Base-by-base conservation (phyloP, 2,888 invertebrate genomes). In the Sepioteuthis lessoniana region DNA sequence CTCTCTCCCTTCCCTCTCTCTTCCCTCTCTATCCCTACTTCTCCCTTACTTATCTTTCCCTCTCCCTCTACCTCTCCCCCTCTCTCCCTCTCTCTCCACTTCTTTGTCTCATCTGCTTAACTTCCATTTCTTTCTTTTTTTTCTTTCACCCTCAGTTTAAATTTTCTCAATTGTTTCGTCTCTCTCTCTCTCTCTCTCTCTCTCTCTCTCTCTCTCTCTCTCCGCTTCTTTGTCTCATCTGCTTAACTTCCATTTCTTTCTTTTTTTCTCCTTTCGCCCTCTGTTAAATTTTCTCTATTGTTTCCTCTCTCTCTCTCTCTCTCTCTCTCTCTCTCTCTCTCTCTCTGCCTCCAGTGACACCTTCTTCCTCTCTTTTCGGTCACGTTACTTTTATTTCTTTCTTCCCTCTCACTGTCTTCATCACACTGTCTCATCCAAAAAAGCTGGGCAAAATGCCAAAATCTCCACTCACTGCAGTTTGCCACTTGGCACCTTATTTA, bases 401-500 rank as follows among this genome's bases (percentile, higher is more conserved):
- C 19, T 13, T n/a, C 13, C 16, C 76, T 10, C n/a, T 35, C n/a
- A 16, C 19, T 13, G 10, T 35, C n/a, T 19, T 16, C n/a, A n/a
- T 76, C n/a, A n/a, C n/a, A 35, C 31, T 76, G n/a, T 76, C 76
- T 76, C n/a, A 25, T 76, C n/a, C 76, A 13, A 76, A n/a, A 76
- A n/a, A n/a, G 0, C 4, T 8, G 4, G 76, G 76, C 35, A 76
- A n/a, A n/a, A 35, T 76, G 76, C 76, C 76, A 76, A 76, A 13
- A 76, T 76, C n/a, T 76, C n/a, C 3, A 35, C 76, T 35, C 76
- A 16, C 76, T 13, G 76, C 76, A 76, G 16, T 76, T 76, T n/a
- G n/a, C 76, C n/a, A 76, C 76, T n/a, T 76, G 76, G n/a, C 76
- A 76, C 76, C 76, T 42, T 76, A 76, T 76, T 76, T 76, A 76